Base-by-base conservation (phyloP, 2,797 vertebrate species). In the Cichlasoma orientale region DNA sequence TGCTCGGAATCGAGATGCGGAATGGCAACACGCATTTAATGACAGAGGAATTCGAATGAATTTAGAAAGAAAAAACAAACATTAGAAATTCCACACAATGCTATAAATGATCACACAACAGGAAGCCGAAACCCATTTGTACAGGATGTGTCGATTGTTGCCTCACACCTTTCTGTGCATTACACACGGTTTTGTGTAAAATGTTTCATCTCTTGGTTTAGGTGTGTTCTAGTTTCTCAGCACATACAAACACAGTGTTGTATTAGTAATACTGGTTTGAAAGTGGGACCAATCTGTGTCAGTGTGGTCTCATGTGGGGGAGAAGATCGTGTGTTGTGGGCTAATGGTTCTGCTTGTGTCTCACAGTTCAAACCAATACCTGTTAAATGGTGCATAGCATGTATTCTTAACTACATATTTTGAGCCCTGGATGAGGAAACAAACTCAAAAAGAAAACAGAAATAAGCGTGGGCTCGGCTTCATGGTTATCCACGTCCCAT, bases 221-320 rank as follows among this genome's bases (percentile, higher is more conserved):
- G 38, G 53, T 50, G 33, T 66, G 75, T 53, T 41, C 19, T 53
- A 12, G 56, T 80, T 76, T 74, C 63, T 63, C 58, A 77, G 81
- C 41, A 33, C 47, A n/a, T 41, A 27, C 23, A 54, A 55, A 50
- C n/a, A 19, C 27, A 70, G 36, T 21, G 11, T 59, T n/a, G 36
- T 55, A 47, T 74, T 29, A 59, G 59, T 73, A 59, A 74, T 85
- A 41, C n/a, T 59, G 55, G 83, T 80, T 70, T 79, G 41, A 68
- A 31, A 36, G 54, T 50, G 11, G 27, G 72, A 74, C 50, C 38
- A 18, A 83, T 77, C 18, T 72, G 80, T 80, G 83, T 82, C 87
- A 88, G 73, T 80, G 90, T 90, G 87, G 83, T 82, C 76, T 68
- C 80, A 79, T n/a, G 56, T 82, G 72, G 70, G 71, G 70, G 66